Evolutionary conservation across 2,888 invertebrate genomes (phyloP).

Genomic region (Lacanobia oleracea): DNA sequence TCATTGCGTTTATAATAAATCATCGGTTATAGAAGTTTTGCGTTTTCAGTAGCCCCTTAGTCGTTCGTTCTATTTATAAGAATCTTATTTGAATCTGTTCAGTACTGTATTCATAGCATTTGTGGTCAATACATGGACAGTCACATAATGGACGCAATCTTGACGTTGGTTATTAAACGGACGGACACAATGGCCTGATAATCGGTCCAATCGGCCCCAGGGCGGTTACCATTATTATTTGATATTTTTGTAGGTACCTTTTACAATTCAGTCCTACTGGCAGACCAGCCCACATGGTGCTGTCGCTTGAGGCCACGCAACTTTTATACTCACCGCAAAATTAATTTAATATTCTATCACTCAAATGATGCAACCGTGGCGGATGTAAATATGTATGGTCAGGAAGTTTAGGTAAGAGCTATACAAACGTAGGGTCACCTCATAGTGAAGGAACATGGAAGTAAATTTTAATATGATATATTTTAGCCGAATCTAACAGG

Average conservation of each 20-base stretch:
- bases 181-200: slow-evolving; percentile 73
- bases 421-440: background rate
- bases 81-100: slow-evolving; percentile 15
- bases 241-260: slow-evolving; percentile 72
- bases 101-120: slow-evolving; percentile 55
- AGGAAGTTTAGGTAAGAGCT: slow-evolving; percentile 24
- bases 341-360: slow-evolving; percentile 84
- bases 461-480: background rate
- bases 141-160: slow-evolving; percentile 68
- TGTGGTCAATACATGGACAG: slow-evolving; percentile 70
- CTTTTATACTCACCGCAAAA: slow-evolving; percentile 83
- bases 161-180: slow-evolving; percentile 71
- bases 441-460: background rate
- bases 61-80: slow-evolving; percentile 17
- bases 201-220: slow-evolving; percentile 72
- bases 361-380: slow-evolving; percentile 68
- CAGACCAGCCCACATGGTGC: slow-evolving; percentile 80
- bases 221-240: slow-evolving; percentile 77
- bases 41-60: slow-evolving; percentile 39
- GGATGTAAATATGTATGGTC: slow-evolving; percentile 43
- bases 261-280: slow-evolving; percentile 65
- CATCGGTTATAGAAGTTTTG: slow-evolving; percentile 26
- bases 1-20: slow-evolving; percentile 55
- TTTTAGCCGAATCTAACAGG: background rate
- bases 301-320: slow-evolving; percentile 79